Evolutionary conservation across 2,888 invertebrate species (phyloP), one percentile per base, ranked within the genome.

Genomic region (Drosophila mercatorum): DNA sequence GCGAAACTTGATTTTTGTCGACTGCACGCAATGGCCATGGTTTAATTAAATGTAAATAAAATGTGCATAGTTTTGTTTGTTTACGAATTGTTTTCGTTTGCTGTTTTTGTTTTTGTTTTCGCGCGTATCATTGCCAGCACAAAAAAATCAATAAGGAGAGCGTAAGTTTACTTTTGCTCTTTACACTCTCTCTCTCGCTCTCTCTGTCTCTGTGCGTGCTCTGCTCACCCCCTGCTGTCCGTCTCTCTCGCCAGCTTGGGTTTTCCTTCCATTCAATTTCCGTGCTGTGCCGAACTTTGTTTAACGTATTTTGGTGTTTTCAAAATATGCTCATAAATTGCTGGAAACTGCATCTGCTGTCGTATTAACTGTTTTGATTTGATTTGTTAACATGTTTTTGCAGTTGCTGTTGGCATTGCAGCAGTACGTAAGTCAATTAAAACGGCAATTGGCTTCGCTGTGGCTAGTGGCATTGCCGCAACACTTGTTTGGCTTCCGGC

Each of bases 381-480:
- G 22, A 52, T 51, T 47, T 52, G 46, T 44, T 49, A 36, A 26
- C 31, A 84, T 85, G 84, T 68, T 81, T 57, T 86, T 60, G 55
- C 88, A 88, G 87, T 72, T 79, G 80, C 52, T 83, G n/a, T 46
- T 60, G 56, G 75, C 81, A 52, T 68, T 85, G 34, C 84, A 78
- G 68, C 68, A 57, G 60, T 60, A 78, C 38, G 68, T 83, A 88
- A 88, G 75, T 88, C 84, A 88, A 88, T 85, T 85, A 88, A 80
- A 77, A 72, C 66, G 71, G 28, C 81, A 84, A 69, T 77, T 88
- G 83, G 74, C 83, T 68, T 72, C 77, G 61, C 44, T 83, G 64
- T 60, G 75, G 60, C 68, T 70, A 78, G 52, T 71, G 65, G 59
- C 88, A 73, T 63, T 88, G 52, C 77, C 83, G 31, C 64, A 36